Conservation (phyloP, 1,140 invertebrate species). For the Branchinecta lynchi region DNA sequence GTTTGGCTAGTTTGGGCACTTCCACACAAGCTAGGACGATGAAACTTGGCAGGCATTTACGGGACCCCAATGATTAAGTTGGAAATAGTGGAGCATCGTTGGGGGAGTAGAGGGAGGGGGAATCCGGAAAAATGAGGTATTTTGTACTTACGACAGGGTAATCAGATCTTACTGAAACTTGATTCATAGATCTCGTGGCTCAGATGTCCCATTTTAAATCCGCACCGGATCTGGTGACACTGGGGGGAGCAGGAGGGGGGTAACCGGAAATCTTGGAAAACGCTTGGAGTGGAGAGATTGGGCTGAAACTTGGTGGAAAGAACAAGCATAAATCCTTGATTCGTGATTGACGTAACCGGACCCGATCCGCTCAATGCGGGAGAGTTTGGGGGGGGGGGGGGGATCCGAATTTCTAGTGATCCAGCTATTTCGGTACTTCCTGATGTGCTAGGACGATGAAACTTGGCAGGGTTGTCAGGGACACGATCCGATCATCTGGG, state of each 20-base stretch:
- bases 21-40: conserved; percentile 5
- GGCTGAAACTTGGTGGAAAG: not conserved
- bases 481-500: not conserved
- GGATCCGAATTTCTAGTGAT: too few relatives aligned
- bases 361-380: not conserved
- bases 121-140: too few relatives aligned
- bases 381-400: not conserved
- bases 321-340: not conserved
- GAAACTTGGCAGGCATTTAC: not conserved
- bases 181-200: too few relatives aligned
- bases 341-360: not conserved
- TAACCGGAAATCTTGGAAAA: conserved; percentile 2
- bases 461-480: not conserved
- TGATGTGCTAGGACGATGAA: not conserved
- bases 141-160: too few relatives aligned
- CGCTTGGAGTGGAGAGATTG: conserved; percentile 8
- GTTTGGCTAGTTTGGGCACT: conserved; percentile 5
- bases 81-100: not conserved
- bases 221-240: too few relatives aligned
- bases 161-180: too few relatives aligned
- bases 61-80: not conserved
- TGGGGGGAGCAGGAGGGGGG: too few relatives aligned
- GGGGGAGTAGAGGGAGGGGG: too few relatives aligned
- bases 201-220: too few relatives aligned
- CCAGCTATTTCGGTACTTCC: too few relatives aligned